phyloP scores from a whole-genome alignment of 2,113 vertebrate species.

The Monarcha castaneiventris region DNA sequence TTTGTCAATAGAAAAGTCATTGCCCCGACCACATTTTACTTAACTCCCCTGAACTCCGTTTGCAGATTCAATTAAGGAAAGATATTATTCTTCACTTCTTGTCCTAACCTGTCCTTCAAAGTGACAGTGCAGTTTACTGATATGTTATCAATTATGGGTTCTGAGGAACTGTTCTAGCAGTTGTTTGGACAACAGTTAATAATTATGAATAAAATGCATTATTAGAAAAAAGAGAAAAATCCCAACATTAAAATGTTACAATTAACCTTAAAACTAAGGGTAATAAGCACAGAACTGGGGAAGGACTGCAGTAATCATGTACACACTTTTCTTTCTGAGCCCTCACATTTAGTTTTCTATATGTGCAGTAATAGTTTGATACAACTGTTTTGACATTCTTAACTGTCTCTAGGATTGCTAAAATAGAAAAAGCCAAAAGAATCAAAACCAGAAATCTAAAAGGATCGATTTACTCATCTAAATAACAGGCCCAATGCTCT shows the following conservation, averaged over 20 bases:
- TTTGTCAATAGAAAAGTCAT: conserved; percentile 23
- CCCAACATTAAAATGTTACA: neutral
- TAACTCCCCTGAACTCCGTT: neutral
- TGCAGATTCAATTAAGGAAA: conserved; percentile 24
- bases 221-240: neutral
- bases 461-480: neutral
- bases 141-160: neutral
- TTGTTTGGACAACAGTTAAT: neutral
- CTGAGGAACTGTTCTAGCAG: neutral
- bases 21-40: neutral
- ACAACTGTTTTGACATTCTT: neutral
- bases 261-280: neutral
- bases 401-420: neutral
- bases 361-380: neutral
- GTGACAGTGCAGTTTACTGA: neutral
- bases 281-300: neutral
- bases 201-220: neutral
- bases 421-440: neutral
- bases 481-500: neutral
- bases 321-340: neutral
- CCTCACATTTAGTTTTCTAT: neutral
- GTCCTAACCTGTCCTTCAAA: neutral
- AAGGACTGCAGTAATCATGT: neutral
- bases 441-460: neutral
- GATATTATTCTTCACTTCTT: neutral